Evolutionary conservation across 2,888 invertebrate genomes (phyloP).

Genomic region (Clitarchus hookeri): DNA sequence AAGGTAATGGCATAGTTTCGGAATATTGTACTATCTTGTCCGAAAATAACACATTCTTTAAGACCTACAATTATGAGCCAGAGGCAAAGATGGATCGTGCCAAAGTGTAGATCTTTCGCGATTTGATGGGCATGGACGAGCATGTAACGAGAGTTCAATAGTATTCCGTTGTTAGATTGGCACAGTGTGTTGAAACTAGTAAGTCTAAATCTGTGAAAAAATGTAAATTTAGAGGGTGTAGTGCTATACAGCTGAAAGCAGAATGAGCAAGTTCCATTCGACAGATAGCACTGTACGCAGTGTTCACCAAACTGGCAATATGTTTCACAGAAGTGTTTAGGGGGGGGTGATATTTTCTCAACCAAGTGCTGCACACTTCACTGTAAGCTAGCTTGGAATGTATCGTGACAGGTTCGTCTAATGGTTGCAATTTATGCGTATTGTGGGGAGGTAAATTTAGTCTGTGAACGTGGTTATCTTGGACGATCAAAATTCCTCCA

Average conservation of each 20-base stretch:
- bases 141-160: too few relatives aligned
- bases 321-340: background rate
- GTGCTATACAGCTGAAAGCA: background rate
- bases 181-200: background rate
- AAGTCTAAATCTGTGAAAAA: conserved; percentile 7
- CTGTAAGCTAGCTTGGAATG: background rate
- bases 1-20: too few relatives aligned
- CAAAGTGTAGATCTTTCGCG: too few relatives aligned
- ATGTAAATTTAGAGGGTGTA: background rate
- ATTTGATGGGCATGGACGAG: too few relatives aligned
- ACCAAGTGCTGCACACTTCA: background rate
- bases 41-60: too few relatives aligned
- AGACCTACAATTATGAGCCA: too few relatives aligned
- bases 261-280: conserved; percentile 14
- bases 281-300: background rate
- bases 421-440: background rate
- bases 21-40: too few relatives aligned
- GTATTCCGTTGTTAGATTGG: too few relatives aligned
- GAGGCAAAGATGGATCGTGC: too few relatives aligned
- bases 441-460: background rate
- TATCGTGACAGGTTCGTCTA: background rate
- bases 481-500: background rate
- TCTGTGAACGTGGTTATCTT: background rate
- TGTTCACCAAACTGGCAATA: too few relatives aligned
- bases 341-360: background rate